These are phyloP conservation scores for Sphaeridia pumilis DNA, from an alignment of 2,888 invertebrate genomes.

Conservation along the genomic window DNA sequence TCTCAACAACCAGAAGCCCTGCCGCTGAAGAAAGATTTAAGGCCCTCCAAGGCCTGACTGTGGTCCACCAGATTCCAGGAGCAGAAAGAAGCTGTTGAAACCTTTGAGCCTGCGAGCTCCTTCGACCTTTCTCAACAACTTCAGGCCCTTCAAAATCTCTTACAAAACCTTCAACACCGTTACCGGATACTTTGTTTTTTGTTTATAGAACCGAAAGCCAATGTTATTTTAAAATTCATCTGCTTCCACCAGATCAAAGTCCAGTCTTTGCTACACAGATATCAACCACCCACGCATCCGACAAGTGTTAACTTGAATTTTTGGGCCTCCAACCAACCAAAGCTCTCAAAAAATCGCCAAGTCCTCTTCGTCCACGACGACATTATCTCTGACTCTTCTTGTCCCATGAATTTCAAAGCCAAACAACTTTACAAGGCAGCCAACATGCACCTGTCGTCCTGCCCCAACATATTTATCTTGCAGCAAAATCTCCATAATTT, in stretches of 20 bases:
- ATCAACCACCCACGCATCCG: background rate
- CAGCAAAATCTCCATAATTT: too few species aligned
- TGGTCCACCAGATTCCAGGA: background rate
- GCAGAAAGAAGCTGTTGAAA: background rate
- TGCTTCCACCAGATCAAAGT: background rate
- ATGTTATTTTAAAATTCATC: constrained; percentile 1
- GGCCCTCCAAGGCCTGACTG: too few species aligned
- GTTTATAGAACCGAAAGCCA: background rate
- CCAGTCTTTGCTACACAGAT: background rate
- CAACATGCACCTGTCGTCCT: too few species aligned
- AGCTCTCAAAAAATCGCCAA: too few species aligned
- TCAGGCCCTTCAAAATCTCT: constrained; percentile 4
- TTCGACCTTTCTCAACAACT: background rate
- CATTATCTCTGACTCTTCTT: too few species aligned
- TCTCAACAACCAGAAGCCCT: background rate
- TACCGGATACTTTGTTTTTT: constrained; percentile 17
- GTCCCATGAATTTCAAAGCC: too few species aligned
- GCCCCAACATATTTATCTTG: too few species aligned
- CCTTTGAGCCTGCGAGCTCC: background rate
- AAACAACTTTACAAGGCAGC: too few species aligned
- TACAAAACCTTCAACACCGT: background rate
- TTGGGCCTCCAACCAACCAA: too few species aligned
- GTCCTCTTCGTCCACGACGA: too few species aligned
- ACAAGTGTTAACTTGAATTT: too few species aligned
- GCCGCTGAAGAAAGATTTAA: too few species aligned